A percentile compares a stretch with the other conserved stretches of the same genome.
These are phyloP conservation scores for Drosophila cognata DNA, from an alignment of 2,888 invertebrate species.

Conservation along the genomic window DNA sequence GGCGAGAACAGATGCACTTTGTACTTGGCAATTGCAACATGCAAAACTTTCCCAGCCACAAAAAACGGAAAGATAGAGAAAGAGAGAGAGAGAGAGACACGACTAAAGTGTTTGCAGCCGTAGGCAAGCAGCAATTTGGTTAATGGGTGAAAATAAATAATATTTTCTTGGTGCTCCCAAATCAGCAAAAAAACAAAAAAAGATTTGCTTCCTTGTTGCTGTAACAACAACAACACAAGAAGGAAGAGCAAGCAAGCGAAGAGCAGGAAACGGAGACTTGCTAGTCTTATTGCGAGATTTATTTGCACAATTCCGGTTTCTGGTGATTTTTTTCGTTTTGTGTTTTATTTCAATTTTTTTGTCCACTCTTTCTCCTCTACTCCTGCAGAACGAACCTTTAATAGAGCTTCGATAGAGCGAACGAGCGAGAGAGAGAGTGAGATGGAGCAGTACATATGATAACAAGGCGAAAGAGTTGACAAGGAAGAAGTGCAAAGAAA, in stretches of 20 bases:
- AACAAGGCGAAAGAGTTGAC: conserved; percentile 58
- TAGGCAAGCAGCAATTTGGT: conserved; percentile 60
- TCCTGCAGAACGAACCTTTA: conserved; percentile 20
- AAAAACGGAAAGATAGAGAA: conserved; percentile 2
- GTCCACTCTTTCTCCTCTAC: conserved; percentile 33
- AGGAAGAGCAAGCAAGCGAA: conserved; percentile 17
- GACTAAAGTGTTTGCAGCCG: conserved; percentile 26
- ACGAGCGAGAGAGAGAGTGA: neutral
- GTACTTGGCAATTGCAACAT: conserved; percentile 26
- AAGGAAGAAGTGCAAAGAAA: conserved; percentile 50
- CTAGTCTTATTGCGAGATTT: conserved; percentile 70
- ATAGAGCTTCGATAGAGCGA: conserved; percentile 23
- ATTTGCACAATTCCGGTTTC: conserved; percentile 80
- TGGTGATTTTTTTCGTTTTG: conserved; percentile 53
- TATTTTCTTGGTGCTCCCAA: conserved; percentile 64
- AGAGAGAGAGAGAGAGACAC: neutral
- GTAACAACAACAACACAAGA: conserved; percentile 21
- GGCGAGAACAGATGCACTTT: conserved; percentile 57
- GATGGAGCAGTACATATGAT: conserved; percentile 30
- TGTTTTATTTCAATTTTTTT: conserved; percentile 65
- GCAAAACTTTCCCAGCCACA: conserved; percentile 51
- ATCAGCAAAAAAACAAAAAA: conserved; percentile 31
- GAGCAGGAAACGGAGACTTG: conserved; percentile 46
- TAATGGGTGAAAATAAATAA: conserved; percentile 78
- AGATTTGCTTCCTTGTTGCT: conserved; percentile 67